phyloP scores from a whole-genome alignment of 2,797 vertebrate species.

The Xerus rutilus region DNA sequence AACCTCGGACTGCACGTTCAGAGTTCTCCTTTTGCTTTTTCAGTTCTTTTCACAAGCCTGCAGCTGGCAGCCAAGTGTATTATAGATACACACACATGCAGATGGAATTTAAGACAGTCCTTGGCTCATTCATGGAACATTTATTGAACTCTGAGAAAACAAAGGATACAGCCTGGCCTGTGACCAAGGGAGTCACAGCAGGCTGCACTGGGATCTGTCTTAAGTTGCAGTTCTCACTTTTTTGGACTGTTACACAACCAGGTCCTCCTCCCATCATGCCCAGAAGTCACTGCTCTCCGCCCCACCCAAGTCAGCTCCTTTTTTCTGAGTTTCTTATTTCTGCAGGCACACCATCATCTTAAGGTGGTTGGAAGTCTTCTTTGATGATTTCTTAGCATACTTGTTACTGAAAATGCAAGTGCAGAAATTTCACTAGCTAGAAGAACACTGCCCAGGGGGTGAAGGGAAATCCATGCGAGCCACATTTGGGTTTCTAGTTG shows the following conservation, averaged over 20 bases:
- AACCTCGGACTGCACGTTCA: neutral
- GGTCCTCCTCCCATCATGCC: neutral
- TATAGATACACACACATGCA: neutral
- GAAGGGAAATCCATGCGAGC: neutral
- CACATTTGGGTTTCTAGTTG: neutral
- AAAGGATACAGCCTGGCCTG: neutral
- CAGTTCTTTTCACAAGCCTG: neutral
- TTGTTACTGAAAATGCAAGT: neutral
- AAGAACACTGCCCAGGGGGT: rapidly evolving
- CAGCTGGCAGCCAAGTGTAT: neutral
- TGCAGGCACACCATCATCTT: neutral
- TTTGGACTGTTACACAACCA: neutral
- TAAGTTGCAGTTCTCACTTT: neutral
- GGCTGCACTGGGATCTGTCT: neutral
- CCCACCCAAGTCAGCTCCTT: neutral
- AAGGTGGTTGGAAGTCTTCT: neutral
- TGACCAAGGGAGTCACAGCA: neutral
- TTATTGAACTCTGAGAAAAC: neutral
- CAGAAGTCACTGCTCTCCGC: neutral
- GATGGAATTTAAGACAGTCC: neutral
- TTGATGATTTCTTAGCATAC: neutral
- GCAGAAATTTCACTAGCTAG: neutral
- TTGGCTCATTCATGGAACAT: neutral
- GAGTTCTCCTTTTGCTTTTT: neutral
- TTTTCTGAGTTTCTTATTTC: neutral